These are phyloP conservation scores for Echinometra lucunter DNA, from an alignment of 53 echinoderm and acorn worm genomes.

Conservation along the genomic window DNA sequence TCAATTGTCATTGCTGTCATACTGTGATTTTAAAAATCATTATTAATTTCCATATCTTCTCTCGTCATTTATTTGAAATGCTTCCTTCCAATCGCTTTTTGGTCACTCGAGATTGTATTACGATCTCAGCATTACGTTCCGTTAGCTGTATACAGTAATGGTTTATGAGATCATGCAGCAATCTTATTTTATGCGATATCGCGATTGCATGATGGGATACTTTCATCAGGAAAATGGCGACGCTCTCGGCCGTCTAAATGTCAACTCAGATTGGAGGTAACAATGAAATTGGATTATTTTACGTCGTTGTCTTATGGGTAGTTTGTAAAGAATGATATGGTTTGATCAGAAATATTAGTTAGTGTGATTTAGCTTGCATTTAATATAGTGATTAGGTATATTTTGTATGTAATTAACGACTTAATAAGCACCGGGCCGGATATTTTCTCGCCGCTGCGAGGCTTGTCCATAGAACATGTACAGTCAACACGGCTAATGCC, in stretches of 20 bases:
- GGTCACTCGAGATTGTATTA: too few species aligned
- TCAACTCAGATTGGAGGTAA: neutral
- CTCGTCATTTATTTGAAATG: too few species aligned
- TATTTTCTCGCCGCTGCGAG: neutral
- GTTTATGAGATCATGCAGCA: neutral
- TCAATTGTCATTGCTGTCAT: too few species aligned
- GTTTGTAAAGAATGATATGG: too few species aligned
- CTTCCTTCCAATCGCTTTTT: too few species aligned
- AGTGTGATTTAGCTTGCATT: neutral
- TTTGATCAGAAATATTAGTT: neutral
- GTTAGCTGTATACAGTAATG: too few species aligned
- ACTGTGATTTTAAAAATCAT: too few species aligned
- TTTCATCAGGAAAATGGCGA: slow-evolving; percentile 2
- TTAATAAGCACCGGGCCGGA: neutral
- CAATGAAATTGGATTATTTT: neutral
- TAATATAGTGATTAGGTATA: neutral
- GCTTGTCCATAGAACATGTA: too few species aligned
- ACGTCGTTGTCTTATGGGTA: neutral
- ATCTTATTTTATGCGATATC: too few species aligned
- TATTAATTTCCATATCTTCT: too few species aligned
- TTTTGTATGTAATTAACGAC: neutral
- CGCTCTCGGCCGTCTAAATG: slow-evolving; percentile 18
- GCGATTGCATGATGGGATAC: slow-evolving; percentile 41
- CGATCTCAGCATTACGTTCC: too few species aligned
- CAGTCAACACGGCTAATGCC: too few species aligned